These are phyloP conservation scores for Callopanchax toddi DNA, from an alignment of 2,113 vertebrate species.

Conservation along the genomic window DNA sequence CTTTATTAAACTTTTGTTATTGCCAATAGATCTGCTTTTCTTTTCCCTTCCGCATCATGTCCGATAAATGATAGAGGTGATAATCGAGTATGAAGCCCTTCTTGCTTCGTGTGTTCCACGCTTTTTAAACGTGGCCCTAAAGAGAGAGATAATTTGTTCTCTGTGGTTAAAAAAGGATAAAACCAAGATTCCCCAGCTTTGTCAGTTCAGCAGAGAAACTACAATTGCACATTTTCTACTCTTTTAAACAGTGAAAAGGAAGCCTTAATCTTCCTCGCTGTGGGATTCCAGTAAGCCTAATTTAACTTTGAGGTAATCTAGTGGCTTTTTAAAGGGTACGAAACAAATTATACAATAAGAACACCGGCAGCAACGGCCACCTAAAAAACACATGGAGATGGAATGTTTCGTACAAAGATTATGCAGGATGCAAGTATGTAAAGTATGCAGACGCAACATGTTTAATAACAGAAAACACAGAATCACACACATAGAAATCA, in stretches of 20 bases:
- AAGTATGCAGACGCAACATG: constrained; percentile 4
- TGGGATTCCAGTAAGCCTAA: constrained; percentile 64
- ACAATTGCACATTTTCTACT: constrained; percentile 24
- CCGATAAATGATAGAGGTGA: not conserved
- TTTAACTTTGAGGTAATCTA: constrained; percentile 70
- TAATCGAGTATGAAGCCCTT: constrained; percentile 40
- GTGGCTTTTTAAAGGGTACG: constrained; percentile 57
- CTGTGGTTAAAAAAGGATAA: constrained; percentile 30
- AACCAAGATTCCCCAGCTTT: constrained; percentile 30
- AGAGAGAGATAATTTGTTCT: constrained; percentile 50
- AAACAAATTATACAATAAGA: constrained; percentile 45
- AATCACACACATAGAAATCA: constrained; percentile 14
- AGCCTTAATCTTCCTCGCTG: constrained; percentile 59
- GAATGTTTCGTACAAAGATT: not conserved
- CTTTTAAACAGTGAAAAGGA: constrained; percentile 31
- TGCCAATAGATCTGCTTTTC: not conserved
- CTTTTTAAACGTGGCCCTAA: constrained; percentile 38
- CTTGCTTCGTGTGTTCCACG: constrained; percentile 31
- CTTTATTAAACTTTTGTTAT: constrained; percentile 12
- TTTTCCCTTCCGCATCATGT: not conserved
- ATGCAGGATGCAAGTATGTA: not conserved
- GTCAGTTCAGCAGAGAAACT: constrained; percentile 34
- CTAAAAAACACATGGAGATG: constrained; percentile 25
- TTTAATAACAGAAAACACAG: not conserved
- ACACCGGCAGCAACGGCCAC: constrained; percentile 28